Evolutionary conservation across 2,113 vertebrate genomes (phyloP), one percentile per base, ranked within the genome.

Genomic region (Bolborhynchus lineola): DNA sequence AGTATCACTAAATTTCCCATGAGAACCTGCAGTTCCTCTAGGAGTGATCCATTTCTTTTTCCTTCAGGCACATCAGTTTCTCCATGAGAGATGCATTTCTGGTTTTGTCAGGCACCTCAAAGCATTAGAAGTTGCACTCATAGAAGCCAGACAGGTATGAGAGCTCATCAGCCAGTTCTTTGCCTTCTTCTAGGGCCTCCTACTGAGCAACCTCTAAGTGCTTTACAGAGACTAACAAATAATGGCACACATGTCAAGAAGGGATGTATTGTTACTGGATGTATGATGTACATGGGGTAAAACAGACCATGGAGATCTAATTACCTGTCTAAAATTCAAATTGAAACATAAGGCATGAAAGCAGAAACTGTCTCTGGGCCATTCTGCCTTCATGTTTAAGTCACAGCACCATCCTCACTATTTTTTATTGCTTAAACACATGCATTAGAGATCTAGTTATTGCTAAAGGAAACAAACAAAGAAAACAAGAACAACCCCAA

Each of bases 1-100:
- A 93, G 59, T 77, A 90, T 53, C 79, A 10, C 29, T 67, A 83
- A 69, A 97, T 93, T 92, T 92, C 93, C 95, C 92, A 64, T 0
- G 71, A 88, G 92, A 80, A 28, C 24, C 71, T 44, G 18, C 33
- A 44, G 49, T 10, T 93, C 85, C 92, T 93, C 44, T 9, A 77
- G 75, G 88, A 93, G 79, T 4, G 2, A 93, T 94, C 75, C 71
- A 90, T 90, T 80, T 50, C 67, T 23, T 60, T 24, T 67, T 90
- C 78, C 85, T 79, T 26, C 68, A 76, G 80, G 67, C 75, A 74
- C 52, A 76, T 2, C 57, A 33, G 62, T 0, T 86, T 79, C 86
- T 77, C 63, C 83, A 90, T 80, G 63, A 86, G 52, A 76, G 76
- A 20, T 41, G 39, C 1, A 5, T 72, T 76, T 50, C 55, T 60